Percentiles rank a stretch among this genome's conserved stretches.
Evolutionary conservation across 2,797 vertebrate species (phyloP).

Genomic region (Thalassophryne amazonica): DNA sequence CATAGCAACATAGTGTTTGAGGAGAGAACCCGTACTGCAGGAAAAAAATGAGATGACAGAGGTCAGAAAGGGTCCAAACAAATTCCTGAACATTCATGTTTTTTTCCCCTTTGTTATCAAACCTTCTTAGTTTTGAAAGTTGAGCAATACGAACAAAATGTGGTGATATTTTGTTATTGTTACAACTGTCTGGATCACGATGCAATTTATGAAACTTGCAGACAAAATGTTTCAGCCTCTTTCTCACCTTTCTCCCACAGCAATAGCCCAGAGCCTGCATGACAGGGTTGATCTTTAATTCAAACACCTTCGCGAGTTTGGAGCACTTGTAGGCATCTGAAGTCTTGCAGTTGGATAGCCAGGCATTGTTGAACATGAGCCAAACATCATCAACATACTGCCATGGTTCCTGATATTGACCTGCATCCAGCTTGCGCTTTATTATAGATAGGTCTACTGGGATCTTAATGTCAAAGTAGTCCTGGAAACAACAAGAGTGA

Average conservation of each 20-base stretch:
- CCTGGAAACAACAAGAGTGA: constrained; percentile 66
- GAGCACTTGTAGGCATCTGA: constrained; percentile 98
- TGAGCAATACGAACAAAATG: too few species aligned
- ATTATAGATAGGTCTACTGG: constrained; percentile 98
- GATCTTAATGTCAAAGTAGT: constrained; percentile 98
- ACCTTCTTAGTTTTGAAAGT: too few species aligned
- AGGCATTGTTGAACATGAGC: constrained; percentile 99
- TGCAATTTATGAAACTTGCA: neutral
- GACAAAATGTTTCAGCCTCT: neutral
- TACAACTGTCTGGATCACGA: too few species aligned
- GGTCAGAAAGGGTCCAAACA: too few species aligned
- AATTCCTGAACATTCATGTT: too few species aligned
- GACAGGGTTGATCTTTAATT: constrained; percentile 96
- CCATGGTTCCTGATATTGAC: constrained; percentile 98
- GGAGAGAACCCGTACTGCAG: constrained; percentile 98
- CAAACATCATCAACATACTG: constrained; percentile 98
- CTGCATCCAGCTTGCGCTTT: constrained; percentile 96
- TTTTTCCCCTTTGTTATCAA: too few species aligned
- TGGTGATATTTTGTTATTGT: neutral
- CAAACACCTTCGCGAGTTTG: constrained; percentile 97
- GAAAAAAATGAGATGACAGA: constrained; percentile 46
- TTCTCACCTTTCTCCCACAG: constrained; percentile 92
- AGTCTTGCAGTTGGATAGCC: constrained; percentile 98
- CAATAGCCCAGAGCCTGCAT: constrained; percentile 98
- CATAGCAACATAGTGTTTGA: constrained; percentile 98